phyloP scores from a whole-genome alignment of 2,113 vertebrate species.

The Daphoenositta chrysoptera region DNA sequence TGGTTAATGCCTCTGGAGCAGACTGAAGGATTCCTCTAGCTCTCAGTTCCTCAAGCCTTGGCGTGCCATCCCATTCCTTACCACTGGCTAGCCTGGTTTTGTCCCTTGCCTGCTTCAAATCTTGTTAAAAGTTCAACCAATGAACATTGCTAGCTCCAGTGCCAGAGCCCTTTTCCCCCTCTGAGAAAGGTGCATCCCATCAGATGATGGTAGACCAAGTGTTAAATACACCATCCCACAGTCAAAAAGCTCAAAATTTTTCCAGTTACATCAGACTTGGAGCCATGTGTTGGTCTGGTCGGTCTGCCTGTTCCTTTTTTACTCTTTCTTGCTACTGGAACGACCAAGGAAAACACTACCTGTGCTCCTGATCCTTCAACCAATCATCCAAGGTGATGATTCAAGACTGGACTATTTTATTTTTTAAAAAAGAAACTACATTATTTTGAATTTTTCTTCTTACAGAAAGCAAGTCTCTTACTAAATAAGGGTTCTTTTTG shows the following conservation, averaged over 20 bases:
- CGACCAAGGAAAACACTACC: neutral
- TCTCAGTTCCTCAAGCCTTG: neutral
- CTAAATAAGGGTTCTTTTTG: neutral
- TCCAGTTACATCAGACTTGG: neutral
- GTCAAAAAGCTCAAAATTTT: neutral
- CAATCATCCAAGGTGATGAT: neutral
- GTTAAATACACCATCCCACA: neutral
- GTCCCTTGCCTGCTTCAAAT: neutral
- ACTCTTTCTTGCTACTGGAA: neutral
- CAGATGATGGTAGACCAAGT: neutral
- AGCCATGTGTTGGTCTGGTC: neutral
- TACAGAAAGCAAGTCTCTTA: neutral
- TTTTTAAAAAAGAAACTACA: neutral
- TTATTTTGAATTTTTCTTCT: constrained; percentile 28
- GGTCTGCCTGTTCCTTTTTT: neutral
- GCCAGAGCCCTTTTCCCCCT: neutral
- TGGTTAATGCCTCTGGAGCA: neutral
- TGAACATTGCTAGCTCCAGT: neutral
- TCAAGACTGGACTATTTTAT: neutral
- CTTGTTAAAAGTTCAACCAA: neutral
- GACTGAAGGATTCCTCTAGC: neutral
- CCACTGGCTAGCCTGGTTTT: neutral
- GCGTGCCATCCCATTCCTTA: neutral
- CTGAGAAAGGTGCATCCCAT: neutral
- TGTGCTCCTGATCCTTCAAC: neutral